phyloP scores from a whole-genome alignment of 2,888 invertebrate genomes.

The Tachystola acroxantha region DNA sequence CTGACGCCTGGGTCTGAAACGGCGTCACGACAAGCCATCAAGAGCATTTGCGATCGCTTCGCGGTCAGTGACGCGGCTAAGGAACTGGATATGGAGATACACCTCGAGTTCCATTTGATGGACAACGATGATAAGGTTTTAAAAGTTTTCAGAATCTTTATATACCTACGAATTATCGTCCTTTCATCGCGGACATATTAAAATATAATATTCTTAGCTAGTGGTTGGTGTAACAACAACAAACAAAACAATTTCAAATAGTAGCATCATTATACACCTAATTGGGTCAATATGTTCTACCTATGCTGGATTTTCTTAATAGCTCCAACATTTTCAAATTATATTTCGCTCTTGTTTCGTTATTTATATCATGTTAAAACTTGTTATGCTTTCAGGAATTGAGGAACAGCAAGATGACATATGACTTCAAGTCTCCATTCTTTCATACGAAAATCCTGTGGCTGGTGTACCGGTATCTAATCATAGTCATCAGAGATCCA shows the following conservation, averaged over 20 bases:
- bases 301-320: too few relatives aligned
- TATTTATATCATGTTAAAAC: too few relatives aligned
- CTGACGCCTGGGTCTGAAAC: conserved; percentile 87
- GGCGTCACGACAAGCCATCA: conserved; percentile 82
- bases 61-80: conserved; percentile 87
- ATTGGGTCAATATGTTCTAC: too few relatives aligned
- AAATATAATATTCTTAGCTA: too few relatives aligned
- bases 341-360: too few relatives aligned
- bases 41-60: conserved; percentile 87
- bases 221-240: too few relatives aligned
- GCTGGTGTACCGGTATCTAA: conserved; percentile 85
- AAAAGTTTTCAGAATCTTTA: too few relatives aligned
- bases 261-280: too few relatives aligned
- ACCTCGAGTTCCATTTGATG: conserved; percentile 83
- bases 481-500: conserved; percentile 89
- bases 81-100: conserved; percentile 86
- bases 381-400: conserved; percentile 30
- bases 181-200: too few relatives aligned
- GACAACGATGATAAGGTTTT: conserved; percentile 68
- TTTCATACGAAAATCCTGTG: conserved; percentile 86
- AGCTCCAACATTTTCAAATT: too few relatives aligned
- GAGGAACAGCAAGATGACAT: not conserved
- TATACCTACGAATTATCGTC: too few relatives aligned
- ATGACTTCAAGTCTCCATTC: conserved; percentile 74
- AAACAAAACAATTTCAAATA: too few relatives aligned